Conservation (phyloP, 2,113 vertebrate genomes). For the Columba livia region DNA sequence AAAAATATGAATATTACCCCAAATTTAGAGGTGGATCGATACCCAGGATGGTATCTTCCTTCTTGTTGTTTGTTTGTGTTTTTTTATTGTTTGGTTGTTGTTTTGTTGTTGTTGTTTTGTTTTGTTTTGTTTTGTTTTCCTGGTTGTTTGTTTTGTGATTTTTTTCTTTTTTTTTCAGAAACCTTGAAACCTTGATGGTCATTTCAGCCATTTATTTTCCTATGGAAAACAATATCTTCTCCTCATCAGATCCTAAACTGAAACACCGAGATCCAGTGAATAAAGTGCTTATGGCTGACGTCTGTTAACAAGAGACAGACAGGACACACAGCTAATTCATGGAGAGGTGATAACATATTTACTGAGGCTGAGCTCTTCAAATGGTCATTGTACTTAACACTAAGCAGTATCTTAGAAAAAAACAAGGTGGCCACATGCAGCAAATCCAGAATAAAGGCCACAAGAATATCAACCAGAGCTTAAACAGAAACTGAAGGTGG, state of each 20-base stretch:
- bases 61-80: neutral
- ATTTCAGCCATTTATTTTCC: neutral
- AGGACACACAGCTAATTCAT: neutral
- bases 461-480: neutral
- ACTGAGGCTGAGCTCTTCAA: neutral
- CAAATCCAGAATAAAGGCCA: neutral
- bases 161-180: neutral
- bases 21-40: neutral
- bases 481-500: neutral
- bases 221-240: neutral
- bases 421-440: neutral
- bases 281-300: rapidly evolving
- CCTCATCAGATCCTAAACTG: neutral
- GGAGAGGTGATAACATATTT: neutral
- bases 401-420: neutral
- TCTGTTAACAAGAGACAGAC: neutral
- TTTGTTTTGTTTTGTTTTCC: no score
- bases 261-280: neutral
- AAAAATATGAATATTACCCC: neutral
- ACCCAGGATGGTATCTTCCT: neutral
- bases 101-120: neutral
- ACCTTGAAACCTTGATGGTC: neutral
- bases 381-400: no score
- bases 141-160: no score
- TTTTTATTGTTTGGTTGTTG: neutral